These are phyloP conservation scores for Neopipo cinnamomea DNA, from an alignment of 2,113 vertebrate genomes.

Conservation along the genomic window DNA sequence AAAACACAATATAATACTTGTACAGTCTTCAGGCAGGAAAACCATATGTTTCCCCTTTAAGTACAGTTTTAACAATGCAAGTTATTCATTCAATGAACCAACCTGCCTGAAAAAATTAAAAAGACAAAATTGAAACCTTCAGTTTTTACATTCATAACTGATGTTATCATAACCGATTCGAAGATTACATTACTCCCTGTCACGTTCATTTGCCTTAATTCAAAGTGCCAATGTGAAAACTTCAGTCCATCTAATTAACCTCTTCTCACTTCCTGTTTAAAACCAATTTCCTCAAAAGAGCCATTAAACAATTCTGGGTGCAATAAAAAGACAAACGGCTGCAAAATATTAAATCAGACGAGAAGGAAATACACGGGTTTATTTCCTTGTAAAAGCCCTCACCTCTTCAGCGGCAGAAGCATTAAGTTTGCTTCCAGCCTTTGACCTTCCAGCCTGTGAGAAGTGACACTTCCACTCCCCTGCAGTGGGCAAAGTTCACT, in stretches of 20 bases:
- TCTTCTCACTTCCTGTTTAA: constrained; percentile 51
- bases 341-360: not conserved
- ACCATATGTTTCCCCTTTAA: constrained; percentile 69
- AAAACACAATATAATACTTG: constrained; percentile 62
- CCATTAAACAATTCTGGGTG: constrained; percentile 50
- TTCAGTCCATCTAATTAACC: constrained; percentile 29
- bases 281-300: constrained; percentile 53
- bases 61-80: constrained; percentile 60
- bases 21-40: constrained; percentile 59
- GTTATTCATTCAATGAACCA: constrained; percentile 42
- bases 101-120: constrained; percentile 9
- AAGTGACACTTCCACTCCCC: not conserved
- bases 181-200: constrained; percentile 38
- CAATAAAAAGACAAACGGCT: constrained; percentile 23
- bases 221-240: constrained; percentile 50
- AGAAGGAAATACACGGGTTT: not conserved
- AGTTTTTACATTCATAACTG: constrained; percentile 7
- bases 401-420: not conserved
- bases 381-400: constrained; percentile 30
- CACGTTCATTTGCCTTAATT: constrained; percentile 43
- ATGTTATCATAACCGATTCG: constrained; percentile 37
- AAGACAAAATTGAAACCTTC: constrained; percentile 37
- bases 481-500: not conserved
- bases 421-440: not conserved
- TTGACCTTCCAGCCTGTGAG: not conserved